Conservation (phyloP, 1,140 invertebrate genomes). For the Galleria mellonella region DNA sequence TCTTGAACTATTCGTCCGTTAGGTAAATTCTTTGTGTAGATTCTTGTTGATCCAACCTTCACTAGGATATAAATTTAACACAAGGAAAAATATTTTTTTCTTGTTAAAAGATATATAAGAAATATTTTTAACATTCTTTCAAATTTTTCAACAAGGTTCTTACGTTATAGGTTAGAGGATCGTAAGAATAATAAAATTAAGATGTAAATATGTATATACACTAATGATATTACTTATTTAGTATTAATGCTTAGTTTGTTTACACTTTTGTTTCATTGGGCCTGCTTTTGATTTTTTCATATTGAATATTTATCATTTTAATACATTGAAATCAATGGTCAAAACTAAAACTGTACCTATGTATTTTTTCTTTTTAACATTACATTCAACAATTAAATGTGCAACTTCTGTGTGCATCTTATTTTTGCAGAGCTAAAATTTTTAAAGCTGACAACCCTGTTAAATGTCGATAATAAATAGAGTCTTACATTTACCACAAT, state of each 20-base stretch:
- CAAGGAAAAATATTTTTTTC: constrained; percentile 19
- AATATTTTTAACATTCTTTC: constrained; percentile 15
- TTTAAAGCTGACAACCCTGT: too few relatives aligned
- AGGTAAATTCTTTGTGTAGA: constrained; percentile 23
- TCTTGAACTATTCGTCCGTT: constrained; percentile 37
- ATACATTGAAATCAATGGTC: too few relatives aligned
- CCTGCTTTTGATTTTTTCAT: too few relatives aligned
- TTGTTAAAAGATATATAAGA: constrained; percentile 13
- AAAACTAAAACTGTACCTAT: too few relatives aligned
- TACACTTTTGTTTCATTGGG: background rate
- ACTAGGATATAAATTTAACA: constrained; percentile 6
- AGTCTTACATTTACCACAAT: too few relatives aligned
- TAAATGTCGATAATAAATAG: too few relatives aligned
- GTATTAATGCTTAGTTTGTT: constrained; percentile 31
- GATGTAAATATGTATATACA: constrained; percentile 72
- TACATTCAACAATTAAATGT: too few relatives aligned
- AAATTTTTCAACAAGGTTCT: constrained; percentile 19
- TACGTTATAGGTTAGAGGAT: constrained; percentile 18
- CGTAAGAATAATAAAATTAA: constrained; percentile 46
- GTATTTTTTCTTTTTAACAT: too few relatives aligned
- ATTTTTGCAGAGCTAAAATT: too few relatives aligned
- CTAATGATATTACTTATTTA: constrained; percentile 42
- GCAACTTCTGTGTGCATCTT: too few relatives aligned
- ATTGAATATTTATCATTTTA: too few relatives aligned
- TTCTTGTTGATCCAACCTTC: constrained; percentile 20